Percentiles rank a stretch among this genome's conserved stretches.
phyloP scores from a whole-genome alignment of 1,140 invertebrate species.

The Bactericera cockerelli region DNA sequence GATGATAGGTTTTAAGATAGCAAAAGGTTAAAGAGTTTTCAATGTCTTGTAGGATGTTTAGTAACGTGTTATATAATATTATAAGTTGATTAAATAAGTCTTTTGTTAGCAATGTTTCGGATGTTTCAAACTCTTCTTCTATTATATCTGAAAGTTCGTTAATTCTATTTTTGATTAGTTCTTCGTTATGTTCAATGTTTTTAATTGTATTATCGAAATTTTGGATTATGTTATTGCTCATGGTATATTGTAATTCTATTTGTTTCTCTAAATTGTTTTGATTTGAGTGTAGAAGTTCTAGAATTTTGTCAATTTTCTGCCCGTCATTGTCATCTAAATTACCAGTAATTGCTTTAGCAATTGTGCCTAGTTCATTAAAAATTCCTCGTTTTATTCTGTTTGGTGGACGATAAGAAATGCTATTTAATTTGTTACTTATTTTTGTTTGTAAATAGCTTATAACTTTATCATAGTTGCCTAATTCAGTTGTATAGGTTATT shows the following conservation, averaged over 20 bases:
- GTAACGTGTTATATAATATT: neutral
- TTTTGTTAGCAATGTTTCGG: neutral
- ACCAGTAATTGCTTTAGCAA: too few relatives aligned
- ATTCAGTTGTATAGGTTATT: too few relatives aligned
- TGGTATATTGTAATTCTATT: neutral
- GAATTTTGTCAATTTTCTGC: neutral
- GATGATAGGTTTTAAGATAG: neutral
- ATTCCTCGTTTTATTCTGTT: too few relatives aligned
- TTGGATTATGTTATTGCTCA: neutral
- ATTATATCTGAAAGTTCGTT: neutral
- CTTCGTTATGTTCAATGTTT: neutral
- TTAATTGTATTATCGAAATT: neutral
- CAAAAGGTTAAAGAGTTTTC: conserved; percentile 3
- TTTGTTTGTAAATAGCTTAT: neutral
- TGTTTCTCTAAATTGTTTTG: neutral
- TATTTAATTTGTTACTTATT: neutral
- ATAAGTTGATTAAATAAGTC: neutral
- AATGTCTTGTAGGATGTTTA: neutral
- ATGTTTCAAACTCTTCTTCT: neutral
- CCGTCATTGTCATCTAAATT: neutral
- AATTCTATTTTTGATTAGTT: neutral
- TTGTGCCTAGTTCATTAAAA: too few relatives aligned
- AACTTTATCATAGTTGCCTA: neutral
- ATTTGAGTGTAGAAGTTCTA: neutral
- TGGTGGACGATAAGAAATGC: too few relatives aligned